phyloP scores from a whole-genome alignment of 1,140 invertebrate species.

The Panagrolaimus sp. region DNA sequence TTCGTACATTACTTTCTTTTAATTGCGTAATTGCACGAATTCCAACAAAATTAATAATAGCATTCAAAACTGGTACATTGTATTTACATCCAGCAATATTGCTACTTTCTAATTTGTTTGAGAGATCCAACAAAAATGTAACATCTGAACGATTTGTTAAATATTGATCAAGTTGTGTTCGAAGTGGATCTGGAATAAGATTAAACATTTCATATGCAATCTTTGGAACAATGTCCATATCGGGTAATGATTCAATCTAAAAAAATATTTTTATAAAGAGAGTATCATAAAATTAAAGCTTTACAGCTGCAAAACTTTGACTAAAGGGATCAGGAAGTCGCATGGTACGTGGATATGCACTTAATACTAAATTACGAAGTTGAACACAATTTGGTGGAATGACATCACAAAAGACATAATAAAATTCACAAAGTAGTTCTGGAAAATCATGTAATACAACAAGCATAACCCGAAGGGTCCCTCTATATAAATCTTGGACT shows the following conservation, averaged over 20 bases:
- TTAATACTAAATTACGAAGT: constrained; percentile 93
- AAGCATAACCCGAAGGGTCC: constrained; percentile 85
- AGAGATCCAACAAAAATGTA: too few relatives aligned
- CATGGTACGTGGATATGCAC: constrained; percentile 95
- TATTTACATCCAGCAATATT: constrained; percentile 70
- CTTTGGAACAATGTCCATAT: too few relatives aligned
- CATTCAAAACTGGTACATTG: constrained; percentile 92
- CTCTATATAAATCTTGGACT: constrained; percentile 86
- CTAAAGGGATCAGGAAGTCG: constrained; percentile 91
- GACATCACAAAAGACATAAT: constrained; percentile 94
- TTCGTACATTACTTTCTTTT: constrained; percentile 68
- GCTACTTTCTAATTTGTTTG: too few relatives aligned
- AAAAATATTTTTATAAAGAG: too few relatives aligned
- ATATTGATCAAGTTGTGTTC: too few relatives aligned
- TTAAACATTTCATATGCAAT: too few relatives aligned
- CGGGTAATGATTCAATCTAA: too few relatives aligned
- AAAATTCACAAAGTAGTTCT: constrained; percentile 96
- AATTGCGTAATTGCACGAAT: constrained; percentile 76
- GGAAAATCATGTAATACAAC: constrained; percentile 96
- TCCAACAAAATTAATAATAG: constrained; percentile 90
- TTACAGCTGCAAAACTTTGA: constrained; percentile 56
- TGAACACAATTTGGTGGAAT: constrained; percentile 98
- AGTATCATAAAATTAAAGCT: too few relatives aligned
- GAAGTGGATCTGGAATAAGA: too few relatives aligned
- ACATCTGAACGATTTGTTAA: too few relatives aligned